Percentiles rank a stretch among this genome's conserved stretches.
These are phyloP conservation scores for Epizoanthus rinbou DNA, from an alignment of 92 coral and sea anemone species.

Conservation along the genomic window DNA sequence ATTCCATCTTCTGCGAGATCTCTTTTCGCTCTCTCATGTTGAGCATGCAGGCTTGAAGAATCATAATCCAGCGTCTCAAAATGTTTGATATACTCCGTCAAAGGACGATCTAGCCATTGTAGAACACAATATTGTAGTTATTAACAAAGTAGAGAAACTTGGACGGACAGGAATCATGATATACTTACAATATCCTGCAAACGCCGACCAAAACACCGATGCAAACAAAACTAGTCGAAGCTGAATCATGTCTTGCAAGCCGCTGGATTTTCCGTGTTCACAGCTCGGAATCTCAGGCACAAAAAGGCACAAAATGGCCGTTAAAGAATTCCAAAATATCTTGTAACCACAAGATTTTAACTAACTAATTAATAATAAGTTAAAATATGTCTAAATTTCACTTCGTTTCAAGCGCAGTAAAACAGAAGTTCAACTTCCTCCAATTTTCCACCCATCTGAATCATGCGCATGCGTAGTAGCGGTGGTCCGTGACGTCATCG, in stretches of 20 bases:
- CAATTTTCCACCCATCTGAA: constrained; percentile 4
- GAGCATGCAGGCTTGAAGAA: constrained; percentile 52
- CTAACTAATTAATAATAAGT: not conserved
- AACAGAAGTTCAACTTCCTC: not conserved
- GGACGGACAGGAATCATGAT: not conserved
- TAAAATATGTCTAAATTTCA: constrained; percentile 1
- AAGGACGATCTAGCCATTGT: constrained; percentile 69
- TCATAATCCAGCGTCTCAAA: constrained; percentile 90
- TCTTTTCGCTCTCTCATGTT: constrained; percentile 85
- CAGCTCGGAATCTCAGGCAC: not conserved
- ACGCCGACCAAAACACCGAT: constrained; percentile 34
- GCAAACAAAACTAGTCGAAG: constrained; percentile 5
- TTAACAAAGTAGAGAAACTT: not conserved
- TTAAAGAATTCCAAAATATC: not conserved
- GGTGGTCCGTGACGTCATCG: constrained; percentile 12
- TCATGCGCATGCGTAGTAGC: constrained; percentile 18
- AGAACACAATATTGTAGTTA: constrained; percentile 8
- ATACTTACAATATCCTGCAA: constrained; percentile 25
- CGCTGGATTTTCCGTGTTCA: constrained; percentile 23
- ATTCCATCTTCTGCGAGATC: constrained; percentile 53
- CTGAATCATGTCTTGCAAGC: constrained; percentile 29
- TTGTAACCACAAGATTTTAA: not conserved
- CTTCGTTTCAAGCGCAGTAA: not conserved
- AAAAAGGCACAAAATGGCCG: not conserved
- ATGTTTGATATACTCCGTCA: constrained; percentile 84